Conservation (phyloP, 2,113 vertebrate genomes). For the Marmota monax region DNA sequence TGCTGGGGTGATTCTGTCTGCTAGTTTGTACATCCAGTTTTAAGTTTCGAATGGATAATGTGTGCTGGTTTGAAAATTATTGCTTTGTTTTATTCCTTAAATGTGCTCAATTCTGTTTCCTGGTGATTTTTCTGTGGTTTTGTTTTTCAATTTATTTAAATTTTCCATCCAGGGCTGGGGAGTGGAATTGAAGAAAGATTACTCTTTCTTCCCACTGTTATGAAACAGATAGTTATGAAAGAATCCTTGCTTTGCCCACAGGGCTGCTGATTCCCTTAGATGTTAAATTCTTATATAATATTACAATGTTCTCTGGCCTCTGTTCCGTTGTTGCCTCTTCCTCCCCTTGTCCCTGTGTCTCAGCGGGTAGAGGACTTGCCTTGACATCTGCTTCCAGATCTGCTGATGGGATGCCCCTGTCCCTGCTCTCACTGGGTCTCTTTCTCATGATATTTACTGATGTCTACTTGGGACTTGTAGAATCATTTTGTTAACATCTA, state of each 20-base stretch:
- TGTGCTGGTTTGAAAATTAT: background rate
- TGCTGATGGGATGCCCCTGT: background rate
- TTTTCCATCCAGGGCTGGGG: background rate
- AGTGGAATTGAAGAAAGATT: background rate
- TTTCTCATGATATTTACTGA: background rate
- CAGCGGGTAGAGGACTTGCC: background rate
- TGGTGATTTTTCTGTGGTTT: background rate
- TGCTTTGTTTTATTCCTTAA: conserved; percentile 26
- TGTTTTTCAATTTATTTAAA: background rate
- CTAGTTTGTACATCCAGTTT: background rate
- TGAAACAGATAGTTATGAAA: background rate
- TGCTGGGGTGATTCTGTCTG: background rate
- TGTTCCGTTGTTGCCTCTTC: background rate
- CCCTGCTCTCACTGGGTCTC: background rate
- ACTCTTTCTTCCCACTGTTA: background rate
- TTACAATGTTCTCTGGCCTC: background rate
- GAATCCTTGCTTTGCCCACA: too few relatives aligned
- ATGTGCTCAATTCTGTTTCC: conserved; percentile 5
- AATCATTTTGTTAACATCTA: background rate
- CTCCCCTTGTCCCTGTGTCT: background rate
- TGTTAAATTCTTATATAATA: background rate
- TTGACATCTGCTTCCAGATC: background rate
- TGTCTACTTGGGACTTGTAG: background rate
- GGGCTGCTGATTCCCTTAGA: background rate
- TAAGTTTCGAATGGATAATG: background rate